These are phyloP conservation scores for Rotaria socialis DNA, from an alignment of 2,888 invertebrate species.

Conservation along the genomic window DNA sequence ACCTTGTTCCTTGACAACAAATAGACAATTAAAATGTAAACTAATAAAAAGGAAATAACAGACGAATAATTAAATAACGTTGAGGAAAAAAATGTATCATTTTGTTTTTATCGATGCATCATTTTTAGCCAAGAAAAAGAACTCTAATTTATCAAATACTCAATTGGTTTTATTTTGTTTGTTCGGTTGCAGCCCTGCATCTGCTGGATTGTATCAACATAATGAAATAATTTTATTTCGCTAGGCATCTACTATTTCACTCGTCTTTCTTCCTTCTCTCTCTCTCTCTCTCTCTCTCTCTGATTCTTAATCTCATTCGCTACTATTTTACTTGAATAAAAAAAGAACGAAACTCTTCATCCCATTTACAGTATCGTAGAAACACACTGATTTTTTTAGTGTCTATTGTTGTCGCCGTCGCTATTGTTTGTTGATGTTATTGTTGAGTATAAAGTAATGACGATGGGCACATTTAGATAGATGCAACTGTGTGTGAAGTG, in stretches of 20 bases:
- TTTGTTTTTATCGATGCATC: neutral
- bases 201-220: neutral
- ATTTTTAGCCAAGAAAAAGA: neutral
- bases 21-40: neutral
- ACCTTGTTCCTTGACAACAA: neutral
- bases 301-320: neutral
- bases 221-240: neutral
- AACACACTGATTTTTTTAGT: too few species aligned
- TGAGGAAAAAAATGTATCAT: neutral
- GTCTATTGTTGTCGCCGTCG: too few species aligned
- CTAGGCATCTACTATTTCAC: neutral
- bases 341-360: slow-evolving; percentile 7
- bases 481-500: neutral
- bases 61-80: neutral
- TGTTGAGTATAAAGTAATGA: neutral
- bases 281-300: too few species aligned
- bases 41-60: neutral
- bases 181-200: neutral
- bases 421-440: too few species aligned
- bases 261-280: neutral
- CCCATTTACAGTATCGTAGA: neutral
- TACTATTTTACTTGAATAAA: neutral
- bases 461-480: neutral
- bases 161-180: neutral
- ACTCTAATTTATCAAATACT: neutral